Conservation (phyloP, 2,113 vertebrate species). For the Galemys pyrenaicus region DNA sequence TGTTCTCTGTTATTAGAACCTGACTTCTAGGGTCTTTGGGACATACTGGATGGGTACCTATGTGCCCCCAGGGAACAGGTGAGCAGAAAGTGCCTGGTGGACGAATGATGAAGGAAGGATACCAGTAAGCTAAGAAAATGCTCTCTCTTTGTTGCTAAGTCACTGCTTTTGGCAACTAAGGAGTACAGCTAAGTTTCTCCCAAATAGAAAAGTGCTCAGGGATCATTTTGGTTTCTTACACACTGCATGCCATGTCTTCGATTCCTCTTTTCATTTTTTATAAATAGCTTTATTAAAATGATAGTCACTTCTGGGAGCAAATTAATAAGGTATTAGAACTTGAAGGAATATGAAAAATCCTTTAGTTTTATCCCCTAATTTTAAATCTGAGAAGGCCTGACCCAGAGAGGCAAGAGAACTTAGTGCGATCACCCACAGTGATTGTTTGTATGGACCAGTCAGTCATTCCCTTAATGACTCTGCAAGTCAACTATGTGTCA, state of each 20-base stretch:
- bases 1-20: background rate
- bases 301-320: background rate
- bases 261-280: background rate
- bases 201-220: background rate
- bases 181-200: background rate
- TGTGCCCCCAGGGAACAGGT: background rate
- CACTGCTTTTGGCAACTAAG: background rate
- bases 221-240: background rate
- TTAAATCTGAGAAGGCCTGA: conserved; percentile 10
- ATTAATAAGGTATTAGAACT: background rate
- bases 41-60: background rate
- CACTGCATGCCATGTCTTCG: background rate
- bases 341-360: background rate
- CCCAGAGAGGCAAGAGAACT: background rate
- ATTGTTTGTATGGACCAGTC: background rate
- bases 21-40: background rate
- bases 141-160: background rate
- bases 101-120: background rate
- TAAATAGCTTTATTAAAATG: conserved; percentile 25
- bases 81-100: background rate
- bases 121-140: background rate
- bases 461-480: background rate
- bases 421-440: background rate
- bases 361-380: conserved; percentile 3
- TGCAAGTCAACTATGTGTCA: background rate